Conservation (phyloP, 2,113 vertebrate species). For the Tretioscincus oriximinensis region DNA sequence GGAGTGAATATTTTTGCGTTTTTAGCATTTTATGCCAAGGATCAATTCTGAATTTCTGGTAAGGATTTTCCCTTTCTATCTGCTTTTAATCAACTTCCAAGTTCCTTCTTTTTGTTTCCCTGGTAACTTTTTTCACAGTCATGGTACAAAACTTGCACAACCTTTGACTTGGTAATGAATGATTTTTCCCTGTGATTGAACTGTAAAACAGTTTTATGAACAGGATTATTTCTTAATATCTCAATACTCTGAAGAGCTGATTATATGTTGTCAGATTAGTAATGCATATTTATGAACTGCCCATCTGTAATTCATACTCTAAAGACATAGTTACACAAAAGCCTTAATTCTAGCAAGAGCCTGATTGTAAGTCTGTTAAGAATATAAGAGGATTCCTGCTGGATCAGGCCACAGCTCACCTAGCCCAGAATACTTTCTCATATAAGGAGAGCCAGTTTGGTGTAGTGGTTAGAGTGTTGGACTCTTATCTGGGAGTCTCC, state of each 20-base stretch:
- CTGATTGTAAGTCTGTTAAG: background rate
- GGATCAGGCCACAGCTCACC: no score
- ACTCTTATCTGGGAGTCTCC: no score
- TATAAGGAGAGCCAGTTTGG: no score
- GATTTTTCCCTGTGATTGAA: background rate
- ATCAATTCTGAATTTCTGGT: no score
- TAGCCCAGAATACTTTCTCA: no score
- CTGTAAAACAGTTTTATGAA: constrained; percentile 5
- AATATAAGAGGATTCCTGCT: no score
- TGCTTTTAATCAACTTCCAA: background rate
- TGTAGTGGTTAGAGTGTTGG: no score
- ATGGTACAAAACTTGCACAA: background rate
- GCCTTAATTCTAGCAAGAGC: background rate
- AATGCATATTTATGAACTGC: background rate
- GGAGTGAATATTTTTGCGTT: no score
- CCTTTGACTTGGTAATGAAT: background rate
- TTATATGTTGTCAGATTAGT: background rate
- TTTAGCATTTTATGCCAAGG: no score
- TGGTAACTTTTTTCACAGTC: background rate
- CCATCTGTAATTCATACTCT: background rate
- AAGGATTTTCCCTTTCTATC: background rate
- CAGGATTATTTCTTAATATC: background rate
- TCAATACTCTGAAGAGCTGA: background rate
- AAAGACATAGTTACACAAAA: constrained; percentile 12
- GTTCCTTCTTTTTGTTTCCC: background rate